phyloP scores from a whole-genome alignment of 2,797 vertebrate genomes.

The Bufotes viridis region DNA sequence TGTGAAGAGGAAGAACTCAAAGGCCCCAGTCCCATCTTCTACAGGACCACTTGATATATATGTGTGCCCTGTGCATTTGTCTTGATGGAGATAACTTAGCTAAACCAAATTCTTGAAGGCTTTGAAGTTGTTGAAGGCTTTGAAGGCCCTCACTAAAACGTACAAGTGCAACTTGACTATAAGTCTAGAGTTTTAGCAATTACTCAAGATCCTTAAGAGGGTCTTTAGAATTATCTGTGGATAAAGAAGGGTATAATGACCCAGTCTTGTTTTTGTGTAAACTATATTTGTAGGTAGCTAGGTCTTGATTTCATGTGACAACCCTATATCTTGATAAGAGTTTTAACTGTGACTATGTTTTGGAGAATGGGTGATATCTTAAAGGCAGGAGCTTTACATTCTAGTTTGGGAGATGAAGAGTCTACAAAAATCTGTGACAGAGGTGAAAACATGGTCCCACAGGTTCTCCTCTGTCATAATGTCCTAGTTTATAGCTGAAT shows the following conservation, averaged over 20 bases:
- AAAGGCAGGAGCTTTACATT: constrained; percentile 46
- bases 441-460: constrained; percentile 17
- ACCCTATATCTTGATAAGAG: neutral
- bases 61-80: neutral
- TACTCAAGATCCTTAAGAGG: neutral
- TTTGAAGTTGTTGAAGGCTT: neutral
- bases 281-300: neutral
- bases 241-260: neutral
- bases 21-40: neutral
- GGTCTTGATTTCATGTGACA: neutral
- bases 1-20: neutral
- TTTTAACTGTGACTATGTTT: neutral
- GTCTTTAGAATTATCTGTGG: neutral
- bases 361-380: neutral
- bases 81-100: neutral
- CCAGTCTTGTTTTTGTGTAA: neutral
- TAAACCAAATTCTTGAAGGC: neutral
- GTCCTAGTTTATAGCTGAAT: constrained; percentile 57
- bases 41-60: neutral
- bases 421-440: constrained; percentile 43
- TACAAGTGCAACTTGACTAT: constrained; percentile 33
- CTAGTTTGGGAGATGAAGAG: constrained; percentile 35
- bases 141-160: neutral
- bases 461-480: constrained; percentile 21
- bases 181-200: neutral